Conservation (phyloP, 1,140 invertebrate species). For the Aphelinus certus region DNA sequence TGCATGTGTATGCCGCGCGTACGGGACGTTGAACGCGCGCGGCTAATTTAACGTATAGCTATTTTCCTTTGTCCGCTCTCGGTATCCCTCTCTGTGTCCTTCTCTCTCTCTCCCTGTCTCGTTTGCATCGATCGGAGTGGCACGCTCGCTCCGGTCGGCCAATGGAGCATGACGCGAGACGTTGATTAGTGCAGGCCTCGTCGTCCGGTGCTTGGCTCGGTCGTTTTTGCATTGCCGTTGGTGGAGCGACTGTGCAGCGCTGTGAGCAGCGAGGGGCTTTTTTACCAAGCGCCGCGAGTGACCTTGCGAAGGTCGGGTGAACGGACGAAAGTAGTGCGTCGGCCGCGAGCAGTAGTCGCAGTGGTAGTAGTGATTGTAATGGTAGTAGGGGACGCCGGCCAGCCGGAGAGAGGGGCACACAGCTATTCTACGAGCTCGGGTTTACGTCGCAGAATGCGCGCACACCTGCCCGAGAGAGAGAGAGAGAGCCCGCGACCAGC, state of each 20-base stretch:
- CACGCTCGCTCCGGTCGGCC: too few relatives aligned
- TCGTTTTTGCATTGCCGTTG: slow-evolving; percentile 41
- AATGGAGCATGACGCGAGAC: slow-evolving; percentile 60
- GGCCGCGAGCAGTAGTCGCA: not conserved
- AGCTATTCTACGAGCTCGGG: slow-evolving; percentile 1
- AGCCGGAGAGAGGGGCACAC: too few relatives aligned
- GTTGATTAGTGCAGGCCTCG: slow-evolving; percentile 59
- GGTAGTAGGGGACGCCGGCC: too few relatives aligned
- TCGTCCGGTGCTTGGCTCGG: slow-evolving; percentile 44
- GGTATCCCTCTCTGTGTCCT: slow-evolving; percentile 32
- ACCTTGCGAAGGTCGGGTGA: slow-evolving; percentile 66
- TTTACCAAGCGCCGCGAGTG: slow-evolving; percentile 49
- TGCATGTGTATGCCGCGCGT: too few relatives aligned
- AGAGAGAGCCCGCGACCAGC: not conserved
- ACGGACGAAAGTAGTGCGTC: slow-evolving; percentile 57
- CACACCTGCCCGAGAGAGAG: not conserved
- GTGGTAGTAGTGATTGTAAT: too few relatives aligned
- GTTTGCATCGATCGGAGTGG: slow-evolving; percentile 12
- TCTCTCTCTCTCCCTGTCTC: slow-evolving; percentile 36
- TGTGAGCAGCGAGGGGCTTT: slow-evolving; percentile 28
- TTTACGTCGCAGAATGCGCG: slow-evolving; percentile 22
- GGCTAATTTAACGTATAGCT: too few relatives aligned
- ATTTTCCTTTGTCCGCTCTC: slow-evolving; percentile 14
- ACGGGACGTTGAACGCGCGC: too few relatives aligned
- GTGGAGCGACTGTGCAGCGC: not conserved